These are phyloP conservation scores for Sylvia borin DNA, from an alignment of 2,797 vertebrate genomes.

Conservation along the genomic window DNA sequence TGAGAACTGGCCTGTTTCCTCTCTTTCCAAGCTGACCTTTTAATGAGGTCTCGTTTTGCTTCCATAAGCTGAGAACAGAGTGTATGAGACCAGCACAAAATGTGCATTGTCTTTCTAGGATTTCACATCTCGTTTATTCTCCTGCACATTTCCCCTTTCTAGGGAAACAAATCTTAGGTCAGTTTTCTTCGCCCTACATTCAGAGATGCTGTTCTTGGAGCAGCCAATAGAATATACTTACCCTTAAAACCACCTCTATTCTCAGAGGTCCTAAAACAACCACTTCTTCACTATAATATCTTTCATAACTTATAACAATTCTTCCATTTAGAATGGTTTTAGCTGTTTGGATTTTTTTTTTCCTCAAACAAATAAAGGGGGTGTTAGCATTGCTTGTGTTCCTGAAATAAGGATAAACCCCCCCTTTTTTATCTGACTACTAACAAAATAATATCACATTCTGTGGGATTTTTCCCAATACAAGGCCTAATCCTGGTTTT, in stretches of 20 bases:
- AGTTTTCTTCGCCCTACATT: not conserved
- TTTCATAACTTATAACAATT: not conserved
- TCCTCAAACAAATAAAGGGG: not conserved
- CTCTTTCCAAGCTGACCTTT: conserved; percentile 45
- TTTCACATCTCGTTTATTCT: not conserved
- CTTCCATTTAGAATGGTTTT: not conserved
- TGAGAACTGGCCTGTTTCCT: conserved; percentile 54
- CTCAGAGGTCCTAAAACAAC: not conserved
- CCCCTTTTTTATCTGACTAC: not conserved
- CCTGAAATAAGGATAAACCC: not conserved
- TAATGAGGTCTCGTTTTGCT: conserved; percentile 31
- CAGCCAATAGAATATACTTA: not conserved
- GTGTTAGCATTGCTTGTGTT: not conserved
- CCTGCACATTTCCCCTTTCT: not conserved
- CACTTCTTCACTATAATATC: not conserved
- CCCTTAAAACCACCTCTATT: not conserved
- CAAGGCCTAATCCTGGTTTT: not conserved
- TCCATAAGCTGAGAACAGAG: conserved; percentile 38
- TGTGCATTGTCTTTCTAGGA: conserved; percentile 46
- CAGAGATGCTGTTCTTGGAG: not conserved
- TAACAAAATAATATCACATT: not conserved
- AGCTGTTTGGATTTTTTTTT: not conserved
- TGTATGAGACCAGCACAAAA: not conserved
- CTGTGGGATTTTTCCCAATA: not conserved
- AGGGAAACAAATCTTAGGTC: not conserved